Conservation (phyloP, 1,140 invertebrate genomes). For the Coenobita brevimanus region DNA sequence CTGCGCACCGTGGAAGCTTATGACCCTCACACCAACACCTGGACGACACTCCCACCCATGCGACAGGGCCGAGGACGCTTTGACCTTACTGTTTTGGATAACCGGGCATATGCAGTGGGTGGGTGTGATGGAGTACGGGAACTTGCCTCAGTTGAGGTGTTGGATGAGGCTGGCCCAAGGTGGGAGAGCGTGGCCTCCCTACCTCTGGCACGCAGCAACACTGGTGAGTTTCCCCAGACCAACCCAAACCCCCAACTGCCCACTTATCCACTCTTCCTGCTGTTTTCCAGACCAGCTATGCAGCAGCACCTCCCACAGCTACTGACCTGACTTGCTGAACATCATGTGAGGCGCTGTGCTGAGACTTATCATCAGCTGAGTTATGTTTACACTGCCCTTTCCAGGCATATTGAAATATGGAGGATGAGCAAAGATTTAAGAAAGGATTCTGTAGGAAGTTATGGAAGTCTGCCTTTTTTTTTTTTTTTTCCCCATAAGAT, state of each 20-base stretch:
- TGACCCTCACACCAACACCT: conserved; percentile 80
- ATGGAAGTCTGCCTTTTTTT: no score
- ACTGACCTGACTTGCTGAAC: background rate
- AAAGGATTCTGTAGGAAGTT: no score
- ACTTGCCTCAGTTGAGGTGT: conserved; percentile 81
- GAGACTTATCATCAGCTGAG: no score
- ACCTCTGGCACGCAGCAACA: conserved; percentile 81
- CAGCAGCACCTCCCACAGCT: conserved; percentile 28
- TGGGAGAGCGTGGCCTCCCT: conserved; percentile 81
- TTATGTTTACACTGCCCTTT: no score
- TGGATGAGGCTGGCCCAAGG: conserved; percentile 73
- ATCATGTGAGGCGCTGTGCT: no score
- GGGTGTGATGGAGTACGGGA: conserved; percentile 87
- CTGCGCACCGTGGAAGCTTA: conserved; percentile 84
- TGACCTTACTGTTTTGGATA: conserved; percentile 81
- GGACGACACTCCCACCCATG: conserved; percentile 82
- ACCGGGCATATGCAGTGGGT: conserved; percentile 83
- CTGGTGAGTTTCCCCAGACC: conserved; percentile 73
- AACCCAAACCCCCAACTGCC: conserved; percentile 21
- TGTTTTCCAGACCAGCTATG: conserved; percentile 63
- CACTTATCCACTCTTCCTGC: conserved; percentile 51
- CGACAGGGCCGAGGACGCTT: conserved; percentile 82
- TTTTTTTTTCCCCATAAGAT: no score
- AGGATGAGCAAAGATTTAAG: no score
- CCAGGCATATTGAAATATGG: no score